Conservation (phyloP, 2,797 vertebrate genomes). For the Lerista edwardsae region DNA sequence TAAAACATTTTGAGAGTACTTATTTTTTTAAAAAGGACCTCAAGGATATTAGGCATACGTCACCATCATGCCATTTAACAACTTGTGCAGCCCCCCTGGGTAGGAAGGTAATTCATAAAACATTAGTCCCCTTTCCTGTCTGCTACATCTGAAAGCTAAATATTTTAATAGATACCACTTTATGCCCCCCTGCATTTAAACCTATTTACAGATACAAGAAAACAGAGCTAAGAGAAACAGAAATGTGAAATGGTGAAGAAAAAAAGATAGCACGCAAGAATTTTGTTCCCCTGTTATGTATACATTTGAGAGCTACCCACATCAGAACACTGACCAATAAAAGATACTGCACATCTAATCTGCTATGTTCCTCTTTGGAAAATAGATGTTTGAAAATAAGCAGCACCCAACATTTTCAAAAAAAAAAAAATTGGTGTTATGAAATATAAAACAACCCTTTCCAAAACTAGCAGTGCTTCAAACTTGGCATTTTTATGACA, state of each 20-base stretch:
- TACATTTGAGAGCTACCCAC: neutral
- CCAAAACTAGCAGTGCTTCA: neutral
- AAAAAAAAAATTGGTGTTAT: neutral
- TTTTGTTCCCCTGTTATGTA: neutral
- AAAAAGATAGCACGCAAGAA: neutral
- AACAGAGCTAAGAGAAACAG: neutral
- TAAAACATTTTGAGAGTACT: neutral
- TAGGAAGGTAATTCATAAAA: constrained; percentile 10
- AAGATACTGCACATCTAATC: neutral
- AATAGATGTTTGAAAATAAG: neutral
- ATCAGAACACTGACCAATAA: neutral
- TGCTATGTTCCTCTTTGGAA: neutral
- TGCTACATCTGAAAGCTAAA: neutral
- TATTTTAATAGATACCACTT: constrained; percentile 9
- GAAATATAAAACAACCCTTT: neutral
- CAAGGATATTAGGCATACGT: neutral
- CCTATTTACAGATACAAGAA: neutral
- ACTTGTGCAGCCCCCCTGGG: neutral
- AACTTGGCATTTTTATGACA: neutral
- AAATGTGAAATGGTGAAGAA: neutral
- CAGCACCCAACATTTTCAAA: neutral
- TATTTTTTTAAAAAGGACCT: neutral
- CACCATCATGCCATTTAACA: neutral
- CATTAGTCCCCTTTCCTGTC: neutral
- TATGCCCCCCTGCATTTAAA: neutral